Conservation (phyloP, 2,888 invertebrate genomes). For the Meiosimyza platycephala region DNA sequence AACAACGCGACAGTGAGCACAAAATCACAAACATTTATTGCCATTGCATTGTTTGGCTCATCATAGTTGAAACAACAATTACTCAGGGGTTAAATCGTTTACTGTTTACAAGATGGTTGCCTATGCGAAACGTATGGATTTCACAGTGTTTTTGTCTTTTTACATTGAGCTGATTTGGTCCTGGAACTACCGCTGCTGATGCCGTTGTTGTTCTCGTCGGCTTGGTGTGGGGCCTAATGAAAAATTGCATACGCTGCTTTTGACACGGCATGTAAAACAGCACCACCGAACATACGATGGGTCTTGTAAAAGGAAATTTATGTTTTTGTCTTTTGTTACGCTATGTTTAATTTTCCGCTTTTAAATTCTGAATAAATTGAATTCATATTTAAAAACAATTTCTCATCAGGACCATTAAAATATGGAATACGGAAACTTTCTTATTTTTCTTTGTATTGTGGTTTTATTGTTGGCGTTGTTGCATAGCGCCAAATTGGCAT, state of each 20-base stretch:
- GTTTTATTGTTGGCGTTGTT: no score
- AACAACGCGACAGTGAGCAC: slow-evolving; percentile 1
- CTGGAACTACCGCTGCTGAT: background rate
- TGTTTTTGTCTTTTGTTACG: slow-evolving; percentile 49
- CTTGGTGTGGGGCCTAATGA: slow-evolving; percentile 30
- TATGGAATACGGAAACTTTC: no score
- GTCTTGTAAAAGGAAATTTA: slow-evolving; percentile 51
- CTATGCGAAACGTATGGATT: slow-evolving; percentile 31
- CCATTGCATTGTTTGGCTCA: slow-evolving; percentile 5
- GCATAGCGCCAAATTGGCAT: no score
- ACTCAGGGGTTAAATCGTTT: slow-evolving; percentile 40
- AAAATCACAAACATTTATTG: slow-evolving; percentile 2
- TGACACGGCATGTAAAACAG: slow-evolving; percentile 44
- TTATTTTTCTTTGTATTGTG: no score
- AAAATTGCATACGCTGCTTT: slow-evolving; percentile 33
- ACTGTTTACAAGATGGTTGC: slow-evolving; percentile 30
- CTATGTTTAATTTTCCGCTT: slow-evolving; percentile 42
- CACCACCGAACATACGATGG: slow-evolving; percentile 38
- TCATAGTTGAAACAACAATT: slow-evolving; percentile 20
- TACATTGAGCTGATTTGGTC: slow-evolving; percentile 1
- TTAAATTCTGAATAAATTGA: slow-evolving; percentile 40
- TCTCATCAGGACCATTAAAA: background rate
- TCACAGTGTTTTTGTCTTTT: slow-evolving; percentile 32
- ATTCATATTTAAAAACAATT: slow-evolving; percentile 32
- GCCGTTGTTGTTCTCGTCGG: background rate